These are phyloP conservation scores for Periophthalmus magnuspinnatus DNA, from an alignment of 2,797 vertebrate genomes.

Conservation along the genomic window DNA sequence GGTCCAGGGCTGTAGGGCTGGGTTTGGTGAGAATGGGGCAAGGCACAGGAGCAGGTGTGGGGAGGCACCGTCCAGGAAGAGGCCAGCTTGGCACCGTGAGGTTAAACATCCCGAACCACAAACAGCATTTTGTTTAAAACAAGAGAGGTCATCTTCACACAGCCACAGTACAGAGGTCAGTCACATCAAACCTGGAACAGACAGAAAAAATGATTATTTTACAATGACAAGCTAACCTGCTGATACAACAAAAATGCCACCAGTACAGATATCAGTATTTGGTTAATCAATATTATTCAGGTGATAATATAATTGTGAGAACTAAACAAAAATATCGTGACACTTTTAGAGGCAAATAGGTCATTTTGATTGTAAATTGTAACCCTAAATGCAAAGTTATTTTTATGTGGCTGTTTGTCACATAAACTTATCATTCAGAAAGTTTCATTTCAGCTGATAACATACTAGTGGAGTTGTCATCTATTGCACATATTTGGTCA, in stretches of 20 bases:
- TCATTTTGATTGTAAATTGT: no score
- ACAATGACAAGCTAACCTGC: not conserved
- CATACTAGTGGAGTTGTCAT: not conserved
- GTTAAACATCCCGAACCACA: conserved; percentile 90
- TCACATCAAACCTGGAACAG: conserved; percentile 8
- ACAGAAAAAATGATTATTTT: not conserved
- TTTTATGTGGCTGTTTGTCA: no score
- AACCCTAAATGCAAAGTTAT: no score
- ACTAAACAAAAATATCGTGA: no score
- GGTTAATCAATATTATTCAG: not conserved
- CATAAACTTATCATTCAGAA: not conserved
- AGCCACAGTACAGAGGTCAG: not conserved
- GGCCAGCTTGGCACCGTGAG: conserved; percentile 96
- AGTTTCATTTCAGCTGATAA: not conserved
- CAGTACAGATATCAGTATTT: not conserved
- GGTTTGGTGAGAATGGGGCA: conserved; percentile 57
- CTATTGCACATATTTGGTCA: not conserved
- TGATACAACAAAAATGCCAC: not conserved
- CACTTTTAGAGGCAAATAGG: no score
- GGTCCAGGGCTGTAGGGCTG: conserved; percentile 62
- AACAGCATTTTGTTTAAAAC: conserved; percentile 13
- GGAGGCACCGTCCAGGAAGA: conserved; percentile 85
- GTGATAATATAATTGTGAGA: not conserved
- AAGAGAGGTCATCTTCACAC: conserved; percentile 34
- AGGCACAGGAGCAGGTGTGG: conserved; percentile 74